A percentile compares a stretch with the other conserved stretches of the same genome.
Conservation (phyloP, 2,797 vertebrate genomes). For the Coracias cyanogaster region DNA sequence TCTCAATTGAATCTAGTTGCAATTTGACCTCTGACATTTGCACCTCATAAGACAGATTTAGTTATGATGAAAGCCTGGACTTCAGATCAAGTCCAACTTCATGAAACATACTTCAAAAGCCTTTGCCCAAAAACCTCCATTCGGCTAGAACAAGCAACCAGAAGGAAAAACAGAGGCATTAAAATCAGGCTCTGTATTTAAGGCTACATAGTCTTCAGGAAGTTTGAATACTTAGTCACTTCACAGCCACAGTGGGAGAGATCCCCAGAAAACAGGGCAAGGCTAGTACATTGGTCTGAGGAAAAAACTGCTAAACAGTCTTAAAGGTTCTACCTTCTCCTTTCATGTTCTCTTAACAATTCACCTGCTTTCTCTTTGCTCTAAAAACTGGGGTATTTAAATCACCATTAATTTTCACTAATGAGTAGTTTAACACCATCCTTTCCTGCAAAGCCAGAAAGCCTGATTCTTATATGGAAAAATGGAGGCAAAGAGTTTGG, state of each 20-base stretch:
- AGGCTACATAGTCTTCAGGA: neutral
- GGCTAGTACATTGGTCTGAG: neutral
- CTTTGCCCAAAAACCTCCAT: neutral
- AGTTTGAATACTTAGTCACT: neutral
- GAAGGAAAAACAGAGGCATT: neutral
- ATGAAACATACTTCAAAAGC: neutral
- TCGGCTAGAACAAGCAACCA: neutral
- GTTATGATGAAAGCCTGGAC: neutral
- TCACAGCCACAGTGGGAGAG: neutral
- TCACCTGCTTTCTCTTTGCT: neutral
- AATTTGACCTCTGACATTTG: neutral
- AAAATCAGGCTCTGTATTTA: neutral
- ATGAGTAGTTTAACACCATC: neutral
- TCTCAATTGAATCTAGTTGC: neutral
- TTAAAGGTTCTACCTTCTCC: neutral
- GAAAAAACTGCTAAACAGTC: neutral
- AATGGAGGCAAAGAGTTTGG: neutral
- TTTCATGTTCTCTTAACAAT: neutral
- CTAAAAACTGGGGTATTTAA: neutral
- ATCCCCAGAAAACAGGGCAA: neutral
- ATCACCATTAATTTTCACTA: neutral
- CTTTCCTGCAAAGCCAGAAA: neutral
- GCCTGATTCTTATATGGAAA: neutral
- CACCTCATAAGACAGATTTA: neutral
- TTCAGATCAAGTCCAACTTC: neutral